Conservation (phyloP, 2,113 vertebrate genomes). For the Chascanopsetta lugubris region DNA sequence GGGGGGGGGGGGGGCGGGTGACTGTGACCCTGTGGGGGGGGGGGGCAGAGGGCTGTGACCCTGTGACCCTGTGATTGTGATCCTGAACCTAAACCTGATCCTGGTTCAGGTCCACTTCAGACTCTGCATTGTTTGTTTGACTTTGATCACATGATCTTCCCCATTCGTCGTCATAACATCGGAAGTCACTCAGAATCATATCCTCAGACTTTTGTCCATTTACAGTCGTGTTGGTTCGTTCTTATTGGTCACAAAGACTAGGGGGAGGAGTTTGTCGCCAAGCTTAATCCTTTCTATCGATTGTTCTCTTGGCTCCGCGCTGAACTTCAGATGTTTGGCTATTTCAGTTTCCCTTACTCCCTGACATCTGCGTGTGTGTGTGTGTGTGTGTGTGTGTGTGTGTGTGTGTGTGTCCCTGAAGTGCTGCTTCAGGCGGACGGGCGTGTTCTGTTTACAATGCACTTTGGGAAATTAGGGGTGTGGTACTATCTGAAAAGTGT, state of each 20-base stretch:
- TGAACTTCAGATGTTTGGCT: slow-evolving; percentile 62
- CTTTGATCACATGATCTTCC: no score
- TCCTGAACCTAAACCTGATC: no score
- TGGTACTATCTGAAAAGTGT: slow-evolving; percentile 44
- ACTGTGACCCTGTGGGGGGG: no score
- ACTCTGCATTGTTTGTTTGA: no score
- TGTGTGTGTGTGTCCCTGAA: slow-evolving; percentile 53
- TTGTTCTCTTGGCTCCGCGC: slow-evolving; percentile 59
- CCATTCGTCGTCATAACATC: not conserved
- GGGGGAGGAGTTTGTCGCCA: no score
- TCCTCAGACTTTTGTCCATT: not conserved
- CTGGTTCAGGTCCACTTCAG: no score
- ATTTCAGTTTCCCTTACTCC: slow-evolving; percentile 73
- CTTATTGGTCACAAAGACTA: no score
- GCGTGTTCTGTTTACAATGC: slow-evolving; percentile 71
- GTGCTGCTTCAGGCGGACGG: slow-evolving; percentile 62
- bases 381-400: slow-evolving; percentile 44
- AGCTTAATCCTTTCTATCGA: no score
- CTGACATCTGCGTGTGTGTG: slow-evolving; percentile 66
- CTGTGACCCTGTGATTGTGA: no score
- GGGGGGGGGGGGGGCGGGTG: slow-evolving; percentile 3
- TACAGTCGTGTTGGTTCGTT: no score
- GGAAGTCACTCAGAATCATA: not conserved
- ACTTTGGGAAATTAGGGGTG: slow-evolving; percentile 67
- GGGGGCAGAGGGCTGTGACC: slow-evolving; percentile 39